A percentile compares a stretch with the other conserved stretches of the same genome.
phyloP scores from a whole-genome alignment of 1,140 invertebrate genomes.

The Monochamus saltuarius region DNA sequence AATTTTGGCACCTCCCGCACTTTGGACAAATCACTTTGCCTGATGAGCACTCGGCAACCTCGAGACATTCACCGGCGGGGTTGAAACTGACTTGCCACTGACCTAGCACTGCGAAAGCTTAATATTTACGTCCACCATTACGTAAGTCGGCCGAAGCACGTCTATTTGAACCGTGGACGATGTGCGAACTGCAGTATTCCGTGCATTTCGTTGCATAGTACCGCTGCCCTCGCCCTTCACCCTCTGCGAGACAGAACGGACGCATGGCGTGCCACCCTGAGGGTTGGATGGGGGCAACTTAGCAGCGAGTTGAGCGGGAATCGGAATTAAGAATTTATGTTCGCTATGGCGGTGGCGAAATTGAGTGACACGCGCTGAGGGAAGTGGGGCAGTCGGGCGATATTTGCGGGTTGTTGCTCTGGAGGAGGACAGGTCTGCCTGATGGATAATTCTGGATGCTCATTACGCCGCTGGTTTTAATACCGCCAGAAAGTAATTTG shows the following conservation, averaged over 20 bases:
- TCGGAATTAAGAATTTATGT: neutral
- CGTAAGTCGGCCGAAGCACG: conserved; percentile 11
- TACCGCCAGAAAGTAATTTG: too few relatives aligned
- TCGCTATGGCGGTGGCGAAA: neutral
- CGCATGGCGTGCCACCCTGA: neutral
- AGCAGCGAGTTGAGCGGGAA: conserved; percentile 1
- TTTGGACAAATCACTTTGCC: neutral
- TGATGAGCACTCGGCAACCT: neutral
- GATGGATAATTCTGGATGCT: conserved; percentile 4
- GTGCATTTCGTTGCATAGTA: conserved; percentile 20
- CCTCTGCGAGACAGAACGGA: neutral
- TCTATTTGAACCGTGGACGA: conserved; percentile 13
- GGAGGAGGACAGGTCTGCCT: neutral
- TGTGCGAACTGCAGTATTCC: conserved; percentile 17
- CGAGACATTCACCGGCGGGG: neutral
- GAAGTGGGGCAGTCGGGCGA: too few relatives aligned
- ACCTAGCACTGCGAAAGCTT: neutral
- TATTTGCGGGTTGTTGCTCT: too few relatives aligned
- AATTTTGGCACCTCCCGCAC: too few relatives aligned
- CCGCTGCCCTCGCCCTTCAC: conserved; percentile 11
- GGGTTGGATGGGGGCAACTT: conserved; percentile 8
- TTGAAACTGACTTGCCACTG: neutral
- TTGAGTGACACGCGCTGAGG: conserved; percentile 7
- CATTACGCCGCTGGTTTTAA: neutral
- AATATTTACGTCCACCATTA: conserved; percentile 16